Evolutionary conservation across 2,888 invertebrate species (phyloP).

Genomic region (Melanophora roralis): DNA sequence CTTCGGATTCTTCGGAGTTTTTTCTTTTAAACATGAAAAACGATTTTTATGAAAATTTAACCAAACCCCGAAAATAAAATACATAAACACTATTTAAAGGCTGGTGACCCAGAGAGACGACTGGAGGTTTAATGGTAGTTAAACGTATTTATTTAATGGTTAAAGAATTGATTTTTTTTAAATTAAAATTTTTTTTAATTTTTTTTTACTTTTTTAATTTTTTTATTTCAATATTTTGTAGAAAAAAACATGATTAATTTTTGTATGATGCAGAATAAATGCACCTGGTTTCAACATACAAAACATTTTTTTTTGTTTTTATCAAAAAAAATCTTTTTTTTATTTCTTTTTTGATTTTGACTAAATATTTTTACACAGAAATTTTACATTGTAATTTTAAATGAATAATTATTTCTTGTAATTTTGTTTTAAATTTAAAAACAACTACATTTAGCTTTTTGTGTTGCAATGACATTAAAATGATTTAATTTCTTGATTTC

Average conservation of each 20-base stretch:
- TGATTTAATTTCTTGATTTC: neutral
- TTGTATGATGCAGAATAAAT: constrained; percentile 68
- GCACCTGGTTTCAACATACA: constrained; percentile 65
- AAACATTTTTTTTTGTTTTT: constrained; percentile 37
- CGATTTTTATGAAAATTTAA: neutral
- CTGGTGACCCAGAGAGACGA: neutral
- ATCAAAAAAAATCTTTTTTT: neutral
- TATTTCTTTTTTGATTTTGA: neutral
- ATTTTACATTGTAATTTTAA: constrained; percentile 1
- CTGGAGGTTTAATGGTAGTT: neutral
- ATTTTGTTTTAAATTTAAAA: neutral
- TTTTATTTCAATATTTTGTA: constrained; percentile 21
- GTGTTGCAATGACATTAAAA: neutral
- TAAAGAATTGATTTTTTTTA: neutral
- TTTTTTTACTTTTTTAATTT: neutral
- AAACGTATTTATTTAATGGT: constrained; percentile 11
- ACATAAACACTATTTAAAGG: neutral
- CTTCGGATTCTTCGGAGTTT: constrained; percentile 66
- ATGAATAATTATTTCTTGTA: neutral
- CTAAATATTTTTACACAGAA: neutral
- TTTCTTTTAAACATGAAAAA: constrained; percentile 71
- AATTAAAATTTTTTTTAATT: neutral
- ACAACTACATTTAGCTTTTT: neutral
- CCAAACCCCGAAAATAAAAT: neutral
- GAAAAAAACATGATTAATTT: constrained; percentile 54